A percentile compares a stretch with the other conserved stretches of the same genome.
phyloP scores from a whole-genome alignment of 1,140 invertebrate species.

The Formica selysi region DNA sequence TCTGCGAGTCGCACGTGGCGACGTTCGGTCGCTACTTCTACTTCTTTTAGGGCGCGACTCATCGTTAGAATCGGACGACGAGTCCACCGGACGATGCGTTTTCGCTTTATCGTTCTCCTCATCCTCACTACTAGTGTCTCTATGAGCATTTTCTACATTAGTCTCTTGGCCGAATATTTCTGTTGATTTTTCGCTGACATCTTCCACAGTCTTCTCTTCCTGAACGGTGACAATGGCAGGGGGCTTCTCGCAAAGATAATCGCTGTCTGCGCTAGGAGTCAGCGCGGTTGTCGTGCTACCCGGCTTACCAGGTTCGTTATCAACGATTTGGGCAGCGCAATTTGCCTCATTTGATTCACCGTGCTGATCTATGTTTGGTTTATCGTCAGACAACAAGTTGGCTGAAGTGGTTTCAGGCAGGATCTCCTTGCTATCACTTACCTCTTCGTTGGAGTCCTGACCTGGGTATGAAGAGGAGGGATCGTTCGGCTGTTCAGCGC shows the following conservation, averaged over 20 bases:
- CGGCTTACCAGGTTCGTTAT: slow-evolving; percentile 69
- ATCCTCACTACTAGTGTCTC: slow-evolving; percentile 74
- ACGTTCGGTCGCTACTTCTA: slow-evolving; percentile 59
- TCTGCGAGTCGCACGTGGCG: slow-evolving; percentile 72
- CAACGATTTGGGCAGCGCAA: slow-evolving; percentile 75
- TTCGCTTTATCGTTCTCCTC: slow-evolving; percentile 72
- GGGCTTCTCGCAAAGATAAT: slow-evolving; percentile 59
- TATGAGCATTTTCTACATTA: slow-evolving; percentile 64
- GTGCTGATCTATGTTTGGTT: slow-evolving; percentile 86
- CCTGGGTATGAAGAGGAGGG: slow-evolving; percentile 82
- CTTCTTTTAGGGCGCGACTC: slow-evolving; percentile 64
- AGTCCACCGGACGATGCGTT: slow-evolving; percentile 65
- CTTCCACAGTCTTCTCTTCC: slow-evolving; percentile 62
- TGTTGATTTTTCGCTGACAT: slow-evolving; percentile 47
- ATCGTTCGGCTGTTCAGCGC: slow-evolving; percentile 78
- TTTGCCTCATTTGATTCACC: slow-evolving; percentile 81
- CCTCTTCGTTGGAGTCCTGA: slow-evolving; percentile 85
- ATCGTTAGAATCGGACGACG: slow-evolving; percentile 75
- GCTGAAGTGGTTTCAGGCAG: slow-evolving; percentile 84
- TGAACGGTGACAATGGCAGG: slow-evolving; percentile 40
- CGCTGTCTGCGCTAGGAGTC: slow-evolving; percentile 63
- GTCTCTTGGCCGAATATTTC: slow-evolving; percentile 52
- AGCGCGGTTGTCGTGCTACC: slow-evolving; percentile 64
- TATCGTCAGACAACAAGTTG: slow-evolving; percentile 86
- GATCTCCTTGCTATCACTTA: slow-evolving; percentile 86